Evolutionary conservation across 2,797 vertebrate species (phyloP), one percentile per base, ranked within the genome.

Genomic region (Poeciliopsis turneri): DNA sequence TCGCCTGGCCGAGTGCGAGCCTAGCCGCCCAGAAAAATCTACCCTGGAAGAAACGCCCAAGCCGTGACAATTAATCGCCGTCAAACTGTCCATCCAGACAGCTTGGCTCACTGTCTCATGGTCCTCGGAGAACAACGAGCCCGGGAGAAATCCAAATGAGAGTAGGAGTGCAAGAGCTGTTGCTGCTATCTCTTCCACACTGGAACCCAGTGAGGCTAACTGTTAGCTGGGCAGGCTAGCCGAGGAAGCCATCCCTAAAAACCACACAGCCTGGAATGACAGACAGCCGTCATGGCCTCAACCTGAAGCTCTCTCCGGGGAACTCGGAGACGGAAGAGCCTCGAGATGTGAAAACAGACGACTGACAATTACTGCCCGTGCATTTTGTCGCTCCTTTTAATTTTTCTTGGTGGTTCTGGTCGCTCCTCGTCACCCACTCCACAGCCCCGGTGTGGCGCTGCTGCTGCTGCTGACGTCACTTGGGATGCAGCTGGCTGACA

Each of bases 11-110:
- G 93, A 94, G 88, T 80, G 18, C 82, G 75, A 92, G 87, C 88
- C 89, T 95, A 95, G 93, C 93, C 94, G 92, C 94, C 93, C 94
- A 86, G 90, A 91, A 91, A 90, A 91, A 89, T 90, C 90, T 85
- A 84, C 86, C 74, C 88, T 78, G 88, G 82, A 74, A 79, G 49
- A 72, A 80, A 79, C 92, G 90, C 92, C 92, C 91, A 91, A 90
- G 89, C 87, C 88, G 80, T 79, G 85, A 91, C 84, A 86, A 88
- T 46, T 82, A 88, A 83, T 84, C 77, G 79, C 92, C 83, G 89
- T 87, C 83, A 82, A 86, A 91, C 86, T 82, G 94, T 90, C 92
- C 95, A 93, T 94, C 85, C 85, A 74, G 16, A 66, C 5, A 74
- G 18, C 4, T 75, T 11, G 20, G 28, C 39, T 74, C 76, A 7